These are phyloP conservation scores for Cyanistes caeruleus DNA, from an alignment of 2,113 vertebrate genomes.

Conservation along the genomic window DNA sequence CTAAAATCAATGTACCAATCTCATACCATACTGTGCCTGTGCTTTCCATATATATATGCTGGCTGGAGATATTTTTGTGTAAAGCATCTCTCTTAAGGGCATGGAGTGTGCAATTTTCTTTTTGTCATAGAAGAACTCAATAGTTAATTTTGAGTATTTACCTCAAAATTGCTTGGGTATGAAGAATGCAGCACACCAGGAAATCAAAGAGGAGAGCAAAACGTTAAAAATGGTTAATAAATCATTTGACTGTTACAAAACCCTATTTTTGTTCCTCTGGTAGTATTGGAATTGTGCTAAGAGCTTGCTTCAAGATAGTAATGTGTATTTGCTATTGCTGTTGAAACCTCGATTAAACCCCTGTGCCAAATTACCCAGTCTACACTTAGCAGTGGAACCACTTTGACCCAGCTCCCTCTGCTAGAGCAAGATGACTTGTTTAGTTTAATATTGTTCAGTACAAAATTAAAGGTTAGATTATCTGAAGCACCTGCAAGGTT, in stretches of 20 bases:
- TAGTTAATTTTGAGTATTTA: not conserved
- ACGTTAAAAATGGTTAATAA: not conserved
- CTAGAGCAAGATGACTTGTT: not conserved
- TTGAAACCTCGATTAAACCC: not conserved
- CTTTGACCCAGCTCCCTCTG: not conserved
- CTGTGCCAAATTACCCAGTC: not conserved
- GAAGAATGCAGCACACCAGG: not conserved
- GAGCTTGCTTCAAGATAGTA: not conserved
- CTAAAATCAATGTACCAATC: not conserved
- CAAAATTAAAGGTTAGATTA: slow-evolving; percentile 29
- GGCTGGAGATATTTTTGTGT: not conserved
- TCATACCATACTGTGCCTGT: not conserved
- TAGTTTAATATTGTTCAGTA: not conserved
- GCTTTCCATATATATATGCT: not conserved
- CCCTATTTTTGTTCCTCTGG: not conserved
- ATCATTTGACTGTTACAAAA: not conserved
- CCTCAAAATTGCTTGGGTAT: not conserved
- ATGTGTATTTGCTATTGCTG: not conserved
- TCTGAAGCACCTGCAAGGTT: not conserved
- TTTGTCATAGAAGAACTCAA: not conserved
- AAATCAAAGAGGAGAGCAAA: not conserved
- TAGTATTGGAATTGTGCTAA: not conserved
- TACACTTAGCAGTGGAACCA: not conserved
- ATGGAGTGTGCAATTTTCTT: not conserved
- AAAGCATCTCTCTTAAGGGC: not conserved